phyloP scores from a whole-genome alignment of 2,797 vertebrate species.

The Cossypha dichroa region DNA sequence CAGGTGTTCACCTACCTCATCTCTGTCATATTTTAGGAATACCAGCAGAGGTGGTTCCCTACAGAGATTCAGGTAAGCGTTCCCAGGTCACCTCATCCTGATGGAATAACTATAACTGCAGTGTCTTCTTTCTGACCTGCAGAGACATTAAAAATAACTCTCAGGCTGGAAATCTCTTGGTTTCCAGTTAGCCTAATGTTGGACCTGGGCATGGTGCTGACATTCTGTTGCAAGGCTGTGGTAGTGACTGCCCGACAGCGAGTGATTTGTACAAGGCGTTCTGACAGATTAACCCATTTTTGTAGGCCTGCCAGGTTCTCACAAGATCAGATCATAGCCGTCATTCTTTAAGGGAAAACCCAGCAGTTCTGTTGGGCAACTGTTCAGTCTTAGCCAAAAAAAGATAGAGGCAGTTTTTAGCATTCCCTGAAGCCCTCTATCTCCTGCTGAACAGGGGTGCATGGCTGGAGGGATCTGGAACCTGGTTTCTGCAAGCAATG shows the following conservation, averaged over 20 bases:
- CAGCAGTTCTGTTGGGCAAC: not conserved
- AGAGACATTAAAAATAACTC: not conserved
- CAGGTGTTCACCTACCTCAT: not conserved
- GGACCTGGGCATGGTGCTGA: not conserved
- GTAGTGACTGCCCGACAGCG: not conserved
- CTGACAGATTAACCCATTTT: not conserved
- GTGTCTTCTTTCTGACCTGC: not conserved
- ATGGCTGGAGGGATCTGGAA: not conserved
- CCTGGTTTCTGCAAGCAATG: not conserved
- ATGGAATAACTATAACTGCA: not conserved
- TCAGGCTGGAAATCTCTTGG: not conserved
- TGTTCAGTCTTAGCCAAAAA: not conserved
- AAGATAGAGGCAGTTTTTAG: not conserved
- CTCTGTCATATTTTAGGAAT: constrained; percentile 25
- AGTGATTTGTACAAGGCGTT: not conserved
- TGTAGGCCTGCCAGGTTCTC: not conserved
- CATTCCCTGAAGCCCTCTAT: not conserved
- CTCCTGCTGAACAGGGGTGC: not conserved
- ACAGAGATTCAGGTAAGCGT: not conserved
- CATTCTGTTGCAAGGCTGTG: not conserved
- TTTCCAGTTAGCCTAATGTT: not conserved
- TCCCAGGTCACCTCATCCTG: not conserved
- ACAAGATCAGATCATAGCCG: not conserved
- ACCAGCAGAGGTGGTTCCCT: constrained; percentile 40
- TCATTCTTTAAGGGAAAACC: not conserved